Conservation (phyloP, 2,113 vertebrate species). For the Cervus canadensis region DNA sequence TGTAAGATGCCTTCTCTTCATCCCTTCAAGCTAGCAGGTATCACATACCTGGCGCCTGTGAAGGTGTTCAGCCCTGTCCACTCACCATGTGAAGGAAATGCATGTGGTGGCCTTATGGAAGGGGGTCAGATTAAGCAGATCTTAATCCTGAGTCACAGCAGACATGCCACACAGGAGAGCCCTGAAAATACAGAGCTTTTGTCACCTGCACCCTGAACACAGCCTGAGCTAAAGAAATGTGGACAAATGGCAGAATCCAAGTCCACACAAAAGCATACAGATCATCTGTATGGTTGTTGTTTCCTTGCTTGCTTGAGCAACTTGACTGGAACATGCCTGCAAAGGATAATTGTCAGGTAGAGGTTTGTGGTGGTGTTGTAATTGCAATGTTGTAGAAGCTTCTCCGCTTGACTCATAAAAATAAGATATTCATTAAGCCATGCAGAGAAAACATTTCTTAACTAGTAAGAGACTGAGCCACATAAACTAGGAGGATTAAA, state of each 20-base stretch:
- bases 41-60: background rate
- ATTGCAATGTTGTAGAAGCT: slow-evolving; percentile 38
- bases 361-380: slow-evolving; percentile 29
- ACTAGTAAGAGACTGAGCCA: slow-evolving; percentile 14
- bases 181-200: slow-evolving; percentile 3
- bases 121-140: background rate
- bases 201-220: background rate
- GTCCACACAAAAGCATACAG: slow-evolving; percentile 8
- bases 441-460: slow-evolving; percentile 49
- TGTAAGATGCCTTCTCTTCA: background rate
- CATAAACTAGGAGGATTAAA: slow-evolving; percentile 34
- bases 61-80: background rate
- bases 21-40: background rate
- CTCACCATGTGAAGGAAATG: background rate
- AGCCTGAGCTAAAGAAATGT: background rate
- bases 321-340: slow-evolving; percentile 23
- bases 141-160: slow-evolving; percentile 13
- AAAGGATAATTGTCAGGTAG: slow-evolving; percentile 58
- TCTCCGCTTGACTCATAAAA: slow-evolving; percentile 59
- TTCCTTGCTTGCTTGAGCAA: slow-evolving; percentile 48
- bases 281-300: slow-evolving; percentile 46
- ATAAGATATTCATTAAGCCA: slow-evolving; percentile 58
- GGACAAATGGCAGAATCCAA: slow-evolving; percentile 13
- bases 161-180: background rate
- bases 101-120: background rate